Percentiles rank a stretch among this genome's conserved stretches.
Evolutionary conservation across 2,888 invertebrate species (phyloP).

Genomic region (Coleophora flavipennella): DNA sequence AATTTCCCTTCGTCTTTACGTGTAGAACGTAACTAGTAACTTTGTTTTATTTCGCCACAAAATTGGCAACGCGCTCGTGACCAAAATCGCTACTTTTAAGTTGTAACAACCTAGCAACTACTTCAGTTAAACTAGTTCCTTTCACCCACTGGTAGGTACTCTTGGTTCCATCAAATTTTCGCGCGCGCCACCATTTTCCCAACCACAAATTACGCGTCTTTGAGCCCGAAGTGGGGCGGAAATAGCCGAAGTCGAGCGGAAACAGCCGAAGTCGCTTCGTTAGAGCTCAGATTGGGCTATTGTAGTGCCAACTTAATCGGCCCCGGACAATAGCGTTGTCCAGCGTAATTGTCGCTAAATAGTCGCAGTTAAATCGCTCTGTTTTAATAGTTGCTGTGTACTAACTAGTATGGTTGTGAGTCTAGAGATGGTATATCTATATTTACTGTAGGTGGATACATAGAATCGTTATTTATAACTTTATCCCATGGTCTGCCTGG

Average conservation of each 20-base stretch:
- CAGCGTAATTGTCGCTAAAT: conserved; percentile 64
- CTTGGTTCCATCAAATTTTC: conserved; percentile 45
- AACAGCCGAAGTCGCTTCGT: conserved; percentile 62
- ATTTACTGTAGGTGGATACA: no score
- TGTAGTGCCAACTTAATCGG: conserved; percentile 56
- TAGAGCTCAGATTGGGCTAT: conserved; percentile 61
- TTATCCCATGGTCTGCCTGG: no score
- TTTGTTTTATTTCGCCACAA: no score
- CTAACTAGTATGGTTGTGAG: no score
- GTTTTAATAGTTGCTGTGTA: no score
- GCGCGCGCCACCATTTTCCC: conserved; percentile 48
- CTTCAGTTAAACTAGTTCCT: conserved; percentile 38
- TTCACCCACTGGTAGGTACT: conserved; percentile 24
- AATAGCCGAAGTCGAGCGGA: conserved; percentile 16
- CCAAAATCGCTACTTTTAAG: no score
- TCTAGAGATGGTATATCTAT: no score
- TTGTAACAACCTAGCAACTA: conserved; percentile 29
- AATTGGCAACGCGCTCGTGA: no score
- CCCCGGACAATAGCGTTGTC: conserved; percentile 62
- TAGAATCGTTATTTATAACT: no score
- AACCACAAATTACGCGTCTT: conserved; percentile 68
- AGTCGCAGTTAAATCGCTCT: conserved; percentile 45
- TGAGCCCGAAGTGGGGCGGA: conserved; percentile 26
- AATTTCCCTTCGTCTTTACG: no score
- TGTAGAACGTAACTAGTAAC: no score